A percentile compares a stretch with the other conserved stretches of the same genome.
Evolutionary conservation across 2,113 vertebrate species (phyloP).

Genomic region (Cephalopholis sonnerati): DNA sequence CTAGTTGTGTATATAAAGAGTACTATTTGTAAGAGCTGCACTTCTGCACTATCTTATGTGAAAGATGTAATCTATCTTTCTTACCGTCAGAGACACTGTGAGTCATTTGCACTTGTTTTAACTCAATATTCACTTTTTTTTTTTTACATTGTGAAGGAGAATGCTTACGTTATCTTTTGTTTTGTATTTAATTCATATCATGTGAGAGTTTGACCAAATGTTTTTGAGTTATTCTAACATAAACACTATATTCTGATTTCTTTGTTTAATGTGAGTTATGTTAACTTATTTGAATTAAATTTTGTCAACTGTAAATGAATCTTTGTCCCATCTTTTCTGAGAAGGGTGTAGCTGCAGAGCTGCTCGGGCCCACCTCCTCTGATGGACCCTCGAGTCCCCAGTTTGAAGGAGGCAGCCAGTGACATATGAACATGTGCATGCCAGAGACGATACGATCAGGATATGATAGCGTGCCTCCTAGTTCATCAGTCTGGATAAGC

Average conservation of each 20-base stretch:
- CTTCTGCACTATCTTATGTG: slow-evolving; percentile 74
- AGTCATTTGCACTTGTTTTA: slow-evolving; percentile 79
- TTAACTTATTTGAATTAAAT: slow-evolving; percentile 79
- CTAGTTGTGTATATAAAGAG: slow-evolving; percentile 60
- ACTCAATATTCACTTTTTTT: slow-evolving; percentile 40
- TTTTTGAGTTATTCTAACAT: slow-evolving; percentile 58
- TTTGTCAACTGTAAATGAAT: slow-evolving; percentile 29
- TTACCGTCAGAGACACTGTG: slow-evolving; percentile 82
- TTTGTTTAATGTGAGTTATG: slow-evolving; percentile 55
- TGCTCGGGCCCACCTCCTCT: too few relatives aligned
- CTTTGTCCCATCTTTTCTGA: not conserved
- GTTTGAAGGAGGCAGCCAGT: too few relatives aligned
- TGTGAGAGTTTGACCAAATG: slow-evolving; percentile 71
- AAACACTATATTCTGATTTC: slow-evolving; percentile 49
- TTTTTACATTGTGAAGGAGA: slow-evolving; percentile 61
- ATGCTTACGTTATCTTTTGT: slow-evolving; percentile 39
- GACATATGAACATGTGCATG: too few relatives aligned
- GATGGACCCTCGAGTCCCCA: too few relatives aligned
- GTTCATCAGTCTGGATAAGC: too few relatives aligned
- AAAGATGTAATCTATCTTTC: slow-evolving; percentile 76
- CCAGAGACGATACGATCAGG: too few relatives aligned
- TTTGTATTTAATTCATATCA: slow-evolving; percentile 59
- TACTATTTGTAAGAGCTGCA: slow-evolving; percentile 74
- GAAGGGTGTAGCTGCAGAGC: too few relatives aligned
- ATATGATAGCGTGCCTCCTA: too few relatives aligned